Percentiles rank a stretch among this genome's conserved stretches.
phyloP scores from a whole-genome alignment of 2,113 vertebrate genomes.

The Jaculus jaculus region DNA sequence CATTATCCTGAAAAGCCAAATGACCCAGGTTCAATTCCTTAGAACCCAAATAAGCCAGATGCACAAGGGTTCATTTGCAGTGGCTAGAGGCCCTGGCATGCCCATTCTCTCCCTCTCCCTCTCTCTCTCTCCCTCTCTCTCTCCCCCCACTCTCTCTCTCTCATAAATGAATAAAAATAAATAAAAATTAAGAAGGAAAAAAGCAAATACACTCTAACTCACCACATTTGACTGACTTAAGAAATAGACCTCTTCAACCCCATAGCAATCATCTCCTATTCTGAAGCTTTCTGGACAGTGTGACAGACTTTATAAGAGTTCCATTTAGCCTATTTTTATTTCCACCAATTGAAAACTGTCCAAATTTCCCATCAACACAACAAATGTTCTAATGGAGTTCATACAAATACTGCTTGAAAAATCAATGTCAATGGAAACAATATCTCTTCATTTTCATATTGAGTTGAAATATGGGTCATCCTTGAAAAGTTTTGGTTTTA shows the following conservation, averaged over 20 bases:
- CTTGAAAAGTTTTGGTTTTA: slow-evolving; percentile 7
- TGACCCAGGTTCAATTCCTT: too few relatives aligned
- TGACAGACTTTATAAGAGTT: background rate
- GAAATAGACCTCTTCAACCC: background rate
- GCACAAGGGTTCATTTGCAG: too few relatives aligned
- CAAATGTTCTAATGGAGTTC: background rate
- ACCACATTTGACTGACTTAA: background rate
- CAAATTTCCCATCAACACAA: background rate
- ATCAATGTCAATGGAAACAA: background rate
- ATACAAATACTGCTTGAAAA: background rate
- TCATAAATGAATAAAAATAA: too few relatives aligned
- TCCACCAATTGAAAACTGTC: background rate
- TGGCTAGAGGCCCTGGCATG: too few relatives aligned
- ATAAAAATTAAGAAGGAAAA: too few relatives aligned
- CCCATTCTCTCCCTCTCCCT: too few relatives aligned
- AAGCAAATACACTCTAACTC: background rate
- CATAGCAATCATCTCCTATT: background rate
- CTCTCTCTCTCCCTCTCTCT: too few relatives aligned
- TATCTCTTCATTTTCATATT: background rate
- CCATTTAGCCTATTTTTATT: background rate
- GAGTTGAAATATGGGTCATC: background rate
- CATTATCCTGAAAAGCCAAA: too few relatives aligned
- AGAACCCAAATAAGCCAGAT: too few relatives aligned
- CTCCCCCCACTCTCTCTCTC: too few relatives aligned
- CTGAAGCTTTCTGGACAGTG: background rate